These are phyloP conservation scores for Drosophila fuyamai DNA, from an alignment of 1,140 invertebrate genomes.

Conservation along the genomic window DNA sequence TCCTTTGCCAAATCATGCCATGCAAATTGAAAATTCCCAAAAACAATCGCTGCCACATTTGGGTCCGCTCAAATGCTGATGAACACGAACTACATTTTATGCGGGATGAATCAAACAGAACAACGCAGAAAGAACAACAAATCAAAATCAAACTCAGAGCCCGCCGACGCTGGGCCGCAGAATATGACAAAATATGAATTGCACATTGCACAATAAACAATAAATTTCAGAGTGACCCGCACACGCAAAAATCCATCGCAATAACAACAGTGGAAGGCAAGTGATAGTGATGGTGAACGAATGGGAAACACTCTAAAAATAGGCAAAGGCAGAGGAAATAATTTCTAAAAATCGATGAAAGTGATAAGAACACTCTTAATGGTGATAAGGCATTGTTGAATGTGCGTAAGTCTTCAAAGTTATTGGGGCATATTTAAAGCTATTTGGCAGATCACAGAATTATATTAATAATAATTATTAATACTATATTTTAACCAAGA, in stretches of 20 bases:
- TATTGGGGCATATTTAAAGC: neutral
- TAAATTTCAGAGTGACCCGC: slow-evolving; percentile 67
- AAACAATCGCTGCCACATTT: slow-evolving; percentile 46
- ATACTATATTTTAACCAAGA: too few species aligned
- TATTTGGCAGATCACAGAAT: neutral
- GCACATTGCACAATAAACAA: slow-evolving; percentile 72
- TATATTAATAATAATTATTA: neutral
- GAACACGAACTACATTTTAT: slow-evolving; percentile 67
- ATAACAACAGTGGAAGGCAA: slow-evolving; percentile 12
- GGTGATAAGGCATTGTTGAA: neutral
- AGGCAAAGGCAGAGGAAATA: neutral
- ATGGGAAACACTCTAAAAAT: slow-evolving; percentile 23
- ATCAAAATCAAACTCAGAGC: slow-evolving; percentile 67
- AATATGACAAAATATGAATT: slow-evolving; percentile 77
- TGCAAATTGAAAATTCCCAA: slow-evolving; percentile 55
- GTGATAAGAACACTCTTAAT: slow-evolving; percentile 2
- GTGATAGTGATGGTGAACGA: slow-evolving; percentile 19
- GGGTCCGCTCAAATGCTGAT: slow-evolving; percentile 45
- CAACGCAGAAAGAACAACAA: slow-evolving; percentile 38
- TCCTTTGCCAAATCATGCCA: slow-evolving; percentile 23
- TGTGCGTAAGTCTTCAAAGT: neutral
- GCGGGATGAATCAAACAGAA: slow-evolving; percentile 51
- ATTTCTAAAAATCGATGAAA: neutral
- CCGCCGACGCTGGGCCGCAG: slow-evolving; percentile 33
- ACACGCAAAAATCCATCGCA: slow-evolving; percentile 34